phyloP scores from a whole-genome alignment of 2,113 vertebrate species.

The Atractosteus spatula region DNA sequence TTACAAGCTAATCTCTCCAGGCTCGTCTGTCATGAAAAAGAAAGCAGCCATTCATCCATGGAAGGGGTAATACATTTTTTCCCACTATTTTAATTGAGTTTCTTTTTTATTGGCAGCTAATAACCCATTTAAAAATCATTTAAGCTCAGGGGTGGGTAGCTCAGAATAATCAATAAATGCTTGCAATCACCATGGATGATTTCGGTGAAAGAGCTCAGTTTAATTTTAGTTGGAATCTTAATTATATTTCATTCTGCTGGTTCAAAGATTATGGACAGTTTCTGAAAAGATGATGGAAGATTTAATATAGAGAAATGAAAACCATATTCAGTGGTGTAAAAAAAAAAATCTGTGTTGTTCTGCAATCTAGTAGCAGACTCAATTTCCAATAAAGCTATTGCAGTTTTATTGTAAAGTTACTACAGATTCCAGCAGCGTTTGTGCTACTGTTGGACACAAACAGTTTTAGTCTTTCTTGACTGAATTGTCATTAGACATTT shows the following conservation, averaged over 20 bases:
- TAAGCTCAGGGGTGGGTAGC: conserved; percentile 6
- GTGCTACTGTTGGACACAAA: no score
- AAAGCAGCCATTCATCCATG: not conserved
- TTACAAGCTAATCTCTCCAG: no score
- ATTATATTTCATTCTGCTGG: conserved; percentile 9
- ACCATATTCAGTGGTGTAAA: no score
- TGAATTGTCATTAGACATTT: no score
- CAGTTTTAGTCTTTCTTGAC: no score
- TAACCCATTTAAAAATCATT: conserved; percentile 9
- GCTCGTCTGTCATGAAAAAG: no score
- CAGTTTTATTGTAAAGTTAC: no score
- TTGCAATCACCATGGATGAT: not conserved
- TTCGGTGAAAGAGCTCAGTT: conserved; percentile 1
- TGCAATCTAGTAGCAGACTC: no score
- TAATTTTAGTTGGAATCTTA: conserved; percentile 10
- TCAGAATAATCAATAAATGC: conserved; percentile 3
- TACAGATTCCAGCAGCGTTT: no score
- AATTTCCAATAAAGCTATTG: no score
- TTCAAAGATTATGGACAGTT: conserved; percentile 9
- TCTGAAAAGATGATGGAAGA: not conserved
- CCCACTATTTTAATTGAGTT: not conserved
- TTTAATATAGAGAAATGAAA: not conserved
- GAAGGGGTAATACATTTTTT: not conserved
- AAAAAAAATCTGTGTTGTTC: no score
- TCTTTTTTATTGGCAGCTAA: conserved; percentile 9